Evolutionary conservation across 2,888 invertebrate genomes (phyloP).

Genomic region (Epirrhoe alternata): DNA sequence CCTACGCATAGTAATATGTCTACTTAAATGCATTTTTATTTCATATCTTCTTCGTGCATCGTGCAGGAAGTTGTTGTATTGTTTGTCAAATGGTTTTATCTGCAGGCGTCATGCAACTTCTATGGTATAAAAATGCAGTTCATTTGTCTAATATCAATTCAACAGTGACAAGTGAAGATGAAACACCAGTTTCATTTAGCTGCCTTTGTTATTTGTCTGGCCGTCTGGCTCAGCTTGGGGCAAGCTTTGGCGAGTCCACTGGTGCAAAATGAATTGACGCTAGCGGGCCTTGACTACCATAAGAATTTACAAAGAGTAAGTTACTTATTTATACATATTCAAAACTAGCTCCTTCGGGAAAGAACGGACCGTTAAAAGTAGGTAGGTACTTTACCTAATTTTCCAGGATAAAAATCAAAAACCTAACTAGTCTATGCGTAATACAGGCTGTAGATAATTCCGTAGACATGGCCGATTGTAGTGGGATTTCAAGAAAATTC

Average conservation of each 20-base stretch:
- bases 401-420: too few relatives aligned
- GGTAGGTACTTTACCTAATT: neutral
- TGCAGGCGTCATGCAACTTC: conserved; percentile 57
- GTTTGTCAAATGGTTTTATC: conserved; percentile 68
- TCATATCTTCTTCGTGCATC: conserved; percentile 66
- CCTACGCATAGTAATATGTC: neutral
- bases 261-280: conserved; percentile 32
- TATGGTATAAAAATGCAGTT: conserved; percentile 59
- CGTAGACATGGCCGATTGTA: too few relatives aligned
- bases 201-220: conserved; percentile 57
- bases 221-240: conserved; percentile 45
- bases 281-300: conserved; percentile 37
- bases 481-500: too few relatives aligned
- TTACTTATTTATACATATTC: neutral
- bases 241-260: conserved; percentile 44
- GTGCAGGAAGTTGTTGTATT: conserved; percentile 75
- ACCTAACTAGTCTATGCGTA: too few relatives aligned
- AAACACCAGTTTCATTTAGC: conserved; percentile 61
- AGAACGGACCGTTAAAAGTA: neutral
- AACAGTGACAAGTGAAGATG: conserved; percentile 67
- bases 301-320: conserved; percentile 58
- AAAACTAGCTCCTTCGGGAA: neutral
- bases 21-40: conserved; percentile 58
- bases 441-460: too few relatives aligned
- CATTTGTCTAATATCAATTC: conserved; percentile 42